Evolutionary conservation across 2,113 vertebrate species (phyloP), one percentile per base, ranked within the genome.

Genomic region (Carassius carassius): DNA sequence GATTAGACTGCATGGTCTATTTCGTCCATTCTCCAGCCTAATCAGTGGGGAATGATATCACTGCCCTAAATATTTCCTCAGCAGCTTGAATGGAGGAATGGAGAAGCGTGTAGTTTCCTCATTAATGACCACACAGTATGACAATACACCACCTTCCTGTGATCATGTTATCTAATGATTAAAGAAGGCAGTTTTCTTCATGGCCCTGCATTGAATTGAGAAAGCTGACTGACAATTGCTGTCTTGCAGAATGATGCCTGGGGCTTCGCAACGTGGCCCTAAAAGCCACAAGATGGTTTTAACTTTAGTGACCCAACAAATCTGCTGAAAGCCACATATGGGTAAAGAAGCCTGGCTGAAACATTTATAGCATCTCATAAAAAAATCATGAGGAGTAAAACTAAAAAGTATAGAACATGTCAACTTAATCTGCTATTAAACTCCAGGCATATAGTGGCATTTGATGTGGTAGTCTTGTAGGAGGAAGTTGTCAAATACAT

Each of bases 301-400:
- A 85, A 78, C 56, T n/a, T 87, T 89, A 84, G 60, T 88, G 91
- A 93, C 91, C 91, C 86, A 82, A 85, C 86, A 90, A 89, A 65
- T 86, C 79, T 72, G 32, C 16, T 14, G 90, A 86, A 85, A 63
- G 78, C 78, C 87, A n/a, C 60, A 78, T 87, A 91, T 90, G 87
- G 85, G 90, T 91, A 93, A 90, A 84, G 84, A 89, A 25, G n/a
- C 79, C 65, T 23, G 83, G 89, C 88, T 93, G 73, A 93, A 93
- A 92, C 86, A 94, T 92, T 92, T 89, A 94, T 92, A 91, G 92
- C 87, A 88, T 21, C 4, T 14, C 87, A 92, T 94, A 25, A 92
- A 94, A 92, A 89, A 93, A 90, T 90, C 86, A 92, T 88, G 86
- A 93, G 85, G 23, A 63, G 78, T 29, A 47, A 47, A 78, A 78